A percentile compares a stretch with the other conserved stretches of the same genome.
phyloP scores from a whole-genome alignment of 2,113 vertebrate genomes.

The Lucifuga dentata region DNA sequence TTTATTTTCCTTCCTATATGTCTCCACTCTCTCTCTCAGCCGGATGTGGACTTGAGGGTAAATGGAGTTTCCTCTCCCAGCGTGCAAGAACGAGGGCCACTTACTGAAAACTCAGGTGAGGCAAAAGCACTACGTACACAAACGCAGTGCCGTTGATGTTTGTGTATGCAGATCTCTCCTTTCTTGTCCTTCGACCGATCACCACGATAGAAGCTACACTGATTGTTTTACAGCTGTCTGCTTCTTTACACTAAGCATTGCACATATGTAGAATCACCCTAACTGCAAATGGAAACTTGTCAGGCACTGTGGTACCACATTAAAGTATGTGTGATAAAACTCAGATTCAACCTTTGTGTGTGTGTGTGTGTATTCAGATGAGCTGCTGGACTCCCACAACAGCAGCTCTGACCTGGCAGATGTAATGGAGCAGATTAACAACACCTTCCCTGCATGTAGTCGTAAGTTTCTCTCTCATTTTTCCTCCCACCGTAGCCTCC shows the following conservation, averaged over 20 bases:
- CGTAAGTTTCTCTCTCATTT: constrained; percentile 84
- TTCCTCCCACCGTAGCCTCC: constrained; percentile 10
- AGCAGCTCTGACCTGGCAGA: constrained; percentile 93
- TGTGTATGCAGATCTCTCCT: neutral
- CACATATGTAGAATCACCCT: too few relatives aligned
- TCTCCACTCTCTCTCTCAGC: constrained; percentile 76
- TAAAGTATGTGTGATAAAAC: constrained; percentile 13
- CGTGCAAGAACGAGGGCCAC: constrained; percentile 83
- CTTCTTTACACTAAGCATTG: neutral
- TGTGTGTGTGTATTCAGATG: constrained; percentile 79
- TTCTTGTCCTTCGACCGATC: neutral
- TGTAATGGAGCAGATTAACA: constrained; percentile 98
- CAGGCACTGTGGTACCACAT: constrained; percentile 7
- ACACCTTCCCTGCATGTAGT: constrained; percentile 92
- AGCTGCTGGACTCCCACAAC: constrained; percentile 87
- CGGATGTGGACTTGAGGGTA: constrained; percentile 88
- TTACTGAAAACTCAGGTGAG: constrained; percentile 88
- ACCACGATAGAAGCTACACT: too few relatives aligned
- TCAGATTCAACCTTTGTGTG: constrained; percentile 27
- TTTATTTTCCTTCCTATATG: constrained; percentile 16
- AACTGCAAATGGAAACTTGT: constrained; percentile 10
- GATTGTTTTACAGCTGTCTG: neutral
- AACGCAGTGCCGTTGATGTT: neutral
- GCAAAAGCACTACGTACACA: neutral
- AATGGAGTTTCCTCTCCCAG: constrained; percentile 89